phyloP scores from a whole-genome alignment of 2,797 vertebrate species.

The Sebastolobus alascanus region DNA sequence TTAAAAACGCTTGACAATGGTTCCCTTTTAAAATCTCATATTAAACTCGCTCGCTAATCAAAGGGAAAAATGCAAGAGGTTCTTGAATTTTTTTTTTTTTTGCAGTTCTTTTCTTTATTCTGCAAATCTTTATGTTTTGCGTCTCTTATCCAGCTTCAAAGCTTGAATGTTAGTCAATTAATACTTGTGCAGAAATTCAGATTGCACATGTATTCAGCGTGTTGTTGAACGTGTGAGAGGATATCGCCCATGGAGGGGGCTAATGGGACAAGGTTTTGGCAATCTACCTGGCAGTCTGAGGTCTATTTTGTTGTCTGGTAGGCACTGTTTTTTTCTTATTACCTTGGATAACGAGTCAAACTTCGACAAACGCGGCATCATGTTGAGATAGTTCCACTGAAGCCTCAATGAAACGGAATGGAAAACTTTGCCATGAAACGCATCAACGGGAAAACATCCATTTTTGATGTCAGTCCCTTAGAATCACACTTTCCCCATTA shows the following conservation, averaged over 20 bases:
- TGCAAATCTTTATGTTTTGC: conserved; percentile 27
- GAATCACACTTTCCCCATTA: conserved; percentile 24
- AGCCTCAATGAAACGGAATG: conserved; percentile 32
- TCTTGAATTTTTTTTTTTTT: conserved; percentile 9
- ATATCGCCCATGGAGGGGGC: not conserved
- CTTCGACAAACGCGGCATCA: conserved; percentile 4
- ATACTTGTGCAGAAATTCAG: conserved; percentile 32
- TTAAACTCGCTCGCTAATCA: conserved; percentile 59
- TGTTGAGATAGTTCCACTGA: conserved; percentile 29
- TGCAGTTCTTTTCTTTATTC: conserved; percentile 4
- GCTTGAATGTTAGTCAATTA: conserved; percentile 23
- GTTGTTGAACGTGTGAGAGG: not conserved
- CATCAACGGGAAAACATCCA: conserved; percentile 11
- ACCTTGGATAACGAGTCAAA: conserved; percentile 33
- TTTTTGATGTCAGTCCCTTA: conserved; percentile 9
- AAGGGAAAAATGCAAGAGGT: conserved; percentile 59
- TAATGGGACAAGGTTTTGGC: conserved; percentile 30
- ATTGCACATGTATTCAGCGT: not conserved
- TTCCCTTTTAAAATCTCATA: conserved; percentile 47
- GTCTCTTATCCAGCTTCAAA: conserved; percentile 36
- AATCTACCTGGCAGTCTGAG: conserved; percentile 10
- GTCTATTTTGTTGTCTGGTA: conserved; percentile 23
- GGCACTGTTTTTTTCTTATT: conserved; percentile 37
- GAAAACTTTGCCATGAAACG: conserved; percentile 17
- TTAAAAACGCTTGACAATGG: conserved; percentile 57